phyloP scores from a whole-genome alignment of 2,888 invertebrate genomes.

The Microctonus aethiopoides region DNA sequence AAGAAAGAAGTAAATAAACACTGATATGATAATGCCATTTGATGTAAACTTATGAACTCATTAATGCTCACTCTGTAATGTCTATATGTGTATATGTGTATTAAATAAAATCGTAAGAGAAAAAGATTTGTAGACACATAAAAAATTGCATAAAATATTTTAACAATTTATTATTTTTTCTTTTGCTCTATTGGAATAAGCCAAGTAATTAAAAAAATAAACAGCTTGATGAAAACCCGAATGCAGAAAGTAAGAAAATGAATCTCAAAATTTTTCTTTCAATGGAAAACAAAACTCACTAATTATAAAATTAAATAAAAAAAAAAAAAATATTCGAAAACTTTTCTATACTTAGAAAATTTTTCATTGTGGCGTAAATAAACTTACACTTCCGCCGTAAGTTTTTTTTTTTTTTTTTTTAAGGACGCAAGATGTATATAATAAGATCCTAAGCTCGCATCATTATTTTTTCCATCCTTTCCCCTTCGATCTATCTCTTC shows the following conservation, averaged over 20 bases:
- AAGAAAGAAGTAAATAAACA: neutral
- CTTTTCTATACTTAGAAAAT: neutral
- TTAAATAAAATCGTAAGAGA: neutral
- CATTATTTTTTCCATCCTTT: neutral
- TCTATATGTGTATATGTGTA: constrained; percentile 1
- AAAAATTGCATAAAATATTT: neutral
- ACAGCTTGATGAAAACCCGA: too few species aligned
- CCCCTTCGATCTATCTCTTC: neutral
- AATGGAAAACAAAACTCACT: neutral
- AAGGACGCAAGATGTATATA: neutral
- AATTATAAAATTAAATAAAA: neutral
- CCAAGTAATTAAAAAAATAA: too few species aligned
- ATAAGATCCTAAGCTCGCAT: neutral
- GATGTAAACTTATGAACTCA: neutral
- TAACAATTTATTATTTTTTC: neutral
- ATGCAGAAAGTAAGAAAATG: too few species aligned
- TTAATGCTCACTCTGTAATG: constrained; percentile 23
- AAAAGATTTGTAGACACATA: neutral
- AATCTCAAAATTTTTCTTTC: neutral
- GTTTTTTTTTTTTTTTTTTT: too few species aligned
- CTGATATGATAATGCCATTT: neutral
- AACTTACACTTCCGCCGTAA: neutral
- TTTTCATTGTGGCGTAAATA: neutral
- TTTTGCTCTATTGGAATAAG: too few species aligned
- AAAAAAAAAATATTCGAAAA: neutral